Evolutionary conservation across 2,113 vertebrate genomes (phyloP), one percentile per base, ranked within the genome.

Genomic region (Lampris incognitus): DNA sequence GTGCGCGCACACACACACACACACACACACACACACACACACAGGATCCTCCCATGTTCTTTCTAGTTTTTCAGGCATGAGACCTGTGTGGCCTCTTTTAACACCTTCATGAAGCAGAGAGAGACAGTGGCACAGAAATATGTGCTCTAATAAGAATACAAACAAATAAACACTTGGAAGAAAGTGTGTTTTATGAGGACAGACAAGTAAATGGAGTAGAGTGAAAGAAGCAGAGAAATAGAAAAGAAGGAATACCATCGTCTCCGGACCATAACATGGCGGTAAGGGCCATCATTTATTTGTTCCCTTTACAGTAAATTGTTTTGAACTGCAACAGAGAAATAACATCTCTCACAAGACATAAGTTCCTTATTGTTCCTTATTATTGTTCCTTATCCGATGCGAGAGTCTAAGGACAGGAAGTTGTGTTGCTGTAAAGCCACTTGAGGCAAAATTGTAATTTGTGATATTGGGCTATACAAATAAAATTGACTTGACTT

Each of bases 261-360:
- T 36, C 6, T 67, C n/a, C 9, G 2, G 39, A 7, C 42, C 3
- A 56, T 7, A 79, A 8, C 59, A 78, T 44, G 24, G 76, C 8
- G 84, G 90, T 90, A 84, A 69, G 85, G 66, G 7, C 9, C 11
- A 54, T 5, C 8, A 66, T 59, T 8, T 55, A 1, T 6, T 72
- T 9, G 48, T 59, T 76, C 11, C 44, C 9, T 36, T 77, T 1
- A 10, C 3, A 40, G 9, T 4, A 5, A 46, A 63, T 51, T 1
- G 8, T 24, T 0, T 24, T 24, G 24, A 24, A 24, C 24, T 24
- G 24, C 24, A 24, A 24, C 24, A 24, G 24, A 24, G 24, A 24
- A 24, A 24, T 24, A 24, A 24, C 24, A 24, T 0, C 24, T 24
- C 24, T 24, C 24, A 24, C 24, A 24, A 24, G 24, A 24, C 24